Evolutionary conservation across 1,140 invertebrate genomes (phyloP).

Genomic region (Neocloeon triangulifer): DNA sequence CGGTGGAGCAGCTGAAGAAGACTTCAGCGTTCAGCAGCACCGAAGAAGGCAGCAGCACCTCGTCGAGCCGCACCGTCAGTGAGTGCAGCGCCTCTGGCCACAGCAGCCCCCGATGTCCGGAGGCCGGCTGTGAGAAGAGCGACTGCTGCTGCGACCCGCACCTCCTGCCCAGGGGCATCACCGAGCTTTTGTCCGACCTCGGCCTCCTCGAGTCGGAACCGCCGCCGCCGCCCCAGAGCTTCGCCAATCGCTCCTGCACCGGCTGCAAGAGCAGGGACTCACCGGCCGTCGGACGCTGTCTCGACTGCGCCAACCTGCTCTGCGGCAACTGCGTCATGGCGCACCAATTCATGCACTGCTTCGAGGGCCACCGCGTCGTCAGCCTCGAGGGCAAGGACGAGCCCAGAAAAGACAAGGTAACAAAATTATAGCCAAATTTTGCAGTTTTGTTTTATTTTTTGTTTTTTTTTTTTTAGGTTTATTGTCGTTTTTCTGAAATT

Average conservation of each 20-base stretch:
- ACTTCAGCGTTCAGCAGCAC: conserved; percentile 8
- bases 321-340: conserved; percentile 94
- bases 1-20: conserved; percentile 43
- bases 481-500: too few species aligned
- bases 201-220: conserved; percentile 11
- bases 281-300: conserved; percentile 71
- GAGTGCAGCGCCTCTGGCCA: conserved; percentile 31
- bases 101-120: conserved; percentile 41
- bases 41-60: conserved; percentile 1
- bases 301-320: conserved; percentile 85
- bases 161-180: conserved; percentile 1
- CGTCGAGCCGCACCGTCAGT: conserved; percentile 20
- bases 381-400: too few species aligned
- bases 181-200: background rate
- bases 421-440: too few species aligned
- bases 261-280: conserved; percentile 70
- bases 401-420: too few species aligned
- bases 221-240: too few species aligned
- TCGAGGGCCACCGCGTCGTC: conserved; percentile 81
- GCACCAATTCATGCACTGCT: conserved; percentile 96
- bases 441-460: too few species aligned
- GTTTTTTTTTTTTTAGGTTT: too few species aligned
- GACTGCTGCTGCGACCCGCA: background rate
- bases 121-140: conserved; percentile 16
- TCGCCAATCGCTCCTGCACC: too few species aligned